Evolutionary conservation across 2,113 vertebrate species (phyloP).

Genomic region (Psittacula cyanocephala): DNA sequence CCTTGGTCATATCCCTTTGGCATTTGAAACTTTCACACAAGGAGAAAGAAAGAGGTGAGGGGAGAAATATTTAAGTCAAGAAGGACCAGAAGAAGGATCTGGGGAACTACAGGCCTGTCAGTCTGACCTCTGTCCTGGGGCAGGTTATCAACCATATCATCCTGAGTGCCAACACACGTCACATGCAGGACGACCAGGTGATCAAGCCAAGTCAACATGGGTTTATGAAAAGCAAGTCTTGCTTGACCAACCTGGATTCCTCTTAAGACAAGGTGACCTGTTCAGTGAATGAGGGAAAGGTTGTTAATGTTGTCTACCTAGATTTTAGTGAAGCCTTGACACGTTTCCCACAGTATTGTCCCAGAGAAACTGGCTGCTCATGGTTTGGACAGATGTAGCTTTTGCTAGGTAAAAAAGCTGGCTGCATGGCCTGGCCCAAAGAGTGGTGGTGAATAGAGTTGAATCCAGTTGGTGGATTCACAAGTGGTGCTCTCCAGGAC

Average conservation of each 20-base stretch:
- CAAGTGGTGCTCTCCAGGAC: neutral
- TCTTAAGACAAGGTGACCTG: neutral
- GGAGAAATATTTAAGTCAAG: neutral
- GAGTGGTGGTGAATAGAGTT: neutral
- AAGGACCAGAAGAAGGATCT: neutral
- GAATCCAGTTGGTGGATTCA: neutral
- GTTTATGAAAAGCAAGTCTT: neutral
- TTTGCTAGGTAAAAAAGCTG: neutral
- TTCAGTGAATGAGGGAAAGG: neutral
- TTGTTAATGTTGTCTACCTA: neutral
- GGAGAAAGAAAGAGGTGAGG: neutral
- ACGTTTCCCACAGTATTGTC: neutral
- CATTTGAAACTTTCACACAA: neutral
- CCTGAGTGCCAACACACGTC: neutral
- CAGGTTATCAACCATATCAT: neutral
- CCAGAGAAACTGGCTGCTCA: neutral
- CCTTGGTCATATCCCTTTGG: neutral
- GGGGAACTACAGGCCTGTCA: neutral
- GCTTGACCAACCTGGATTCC: neutral
- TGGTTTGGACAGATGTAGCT: neutral
- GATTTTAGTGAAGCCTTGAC: neutral
- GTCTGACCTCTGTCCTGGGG: accelerated
- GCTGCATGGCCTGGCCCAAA: neutral
- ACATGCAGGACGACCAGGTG: neutral
- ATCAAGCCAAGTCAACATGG: neutral